Evolutionary conservation across 2,888 invertebrate genomes (phyloP).

Genomic region (Schrankia costaestrigalis): DNA sequence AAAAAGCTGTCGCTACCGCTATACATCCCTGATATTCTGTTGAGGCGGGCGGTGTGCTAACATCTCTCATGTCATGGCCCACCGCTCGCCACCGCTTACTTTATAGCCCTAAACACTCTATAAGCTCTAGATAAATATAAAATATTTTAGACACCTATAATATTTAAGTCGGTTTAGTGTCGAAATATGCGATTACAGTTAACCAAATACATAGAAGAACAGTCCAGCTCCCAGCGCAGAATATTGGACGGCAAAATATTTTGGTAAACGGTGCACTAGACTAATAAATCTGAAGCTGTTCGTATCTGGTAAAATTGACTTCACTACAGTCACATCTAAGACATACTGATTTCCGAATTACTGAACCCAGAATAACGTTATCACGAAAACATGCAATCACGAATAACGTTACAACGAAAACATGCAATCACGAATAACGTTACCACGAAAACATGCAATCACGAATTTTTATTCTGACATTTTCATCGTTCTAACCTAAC

Average conservation of each 20-base stretch:
- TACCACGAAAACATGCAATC: too few species aligned
- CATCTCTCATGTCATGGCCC: constrained; percentile 6
- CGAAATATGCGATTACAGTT: constrained; percentile 59
- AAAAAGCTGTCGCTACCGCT: constrained; percentile 67
- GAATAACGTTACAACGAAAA: too few species aligned
- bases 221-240: constrained; percentile 62
- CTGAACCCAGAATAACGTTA: too few species aligned
- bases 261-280: constrained; percentile 46
- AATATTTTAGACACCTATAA: constrained; percentile 69
- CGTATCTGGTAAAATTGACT: constrained; percentile 37
- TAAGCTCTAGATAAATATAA: constrained; percentile 79
- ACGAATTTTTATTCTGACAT: too few species aligned
- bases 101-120: constrained; percentile 72
- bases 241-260: constrained; percentile 77
- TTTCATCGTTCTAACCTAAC: too few species aligned
- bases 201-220: constrained; percentile 51
- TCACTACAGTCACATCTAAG: constrained; percentile 13
- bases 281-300: constrained; percentile 30
- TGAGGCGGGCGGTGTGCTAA: constrained; percentile 31
- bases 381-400: too few species aligned
- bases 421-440: too few species aligned
- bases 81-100: constrained; percentile 35
- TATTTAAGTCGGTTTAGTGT: constrained; percentile 63
- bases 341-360: too few species aligned
- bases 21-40: constrained; percentile 67